phyloP scores from a whole-genome alignment of 2,797 vertebrate genomes.

The Sebastes aleutianus region DNA sequence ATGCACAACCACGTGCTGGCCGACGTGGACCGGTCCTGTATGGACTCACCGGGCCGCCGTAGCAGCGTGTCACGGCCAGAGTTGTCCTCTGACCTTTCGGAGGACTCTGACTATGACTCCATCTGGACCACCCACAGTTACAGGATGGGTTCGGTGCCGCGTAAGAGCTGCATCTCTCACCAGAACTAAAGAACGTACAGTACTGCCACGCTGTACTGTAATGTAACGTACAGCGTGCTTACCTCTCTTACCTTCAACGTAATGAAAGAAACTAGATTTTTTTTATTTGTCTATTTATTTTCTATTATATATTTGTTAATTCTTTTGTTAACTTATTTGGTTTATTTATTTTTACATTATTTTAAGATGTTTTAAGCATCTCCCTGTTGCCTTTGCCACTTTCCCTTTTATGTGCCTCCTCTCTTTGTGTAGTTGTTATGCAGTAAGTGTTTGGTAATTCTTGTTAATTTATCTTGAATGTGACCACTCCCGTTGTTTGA shows the following conservation, averaged over 20 bases:
- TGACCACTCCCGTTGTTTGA: constrained; percentile 79
- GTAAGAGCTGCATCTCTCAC: constrained; percentile 99
- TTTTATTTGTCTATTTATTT: constrained; percentile 78
- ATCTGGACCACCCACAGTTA: constrained; percentile 99
- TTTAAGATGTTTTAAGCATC: constrained; percentile 85
- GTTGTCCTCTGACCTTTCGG: constrained; percentile 94
- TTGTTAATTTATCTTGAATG: constrained; percentile 82
- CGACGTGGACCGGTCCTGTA: constrained; percentile 93
- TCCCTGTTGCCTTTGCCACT: constrained; percentile 92
- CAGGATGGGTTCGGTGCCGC: constrained; percentile 97
- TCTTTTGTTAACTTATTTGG: constrained; percentile 73
- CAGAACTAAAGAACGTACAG: constrained; percentile 89
- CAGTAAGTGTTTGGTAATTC: constrained; percentile 72
- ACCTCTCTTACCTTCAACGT: constrained; percentile 71
- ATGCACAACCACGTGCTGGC: constrained; percentile 99
- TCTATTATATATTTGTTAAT: constrained; percentile 60
- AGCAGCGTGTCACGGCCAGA: constrained; percentile 96
- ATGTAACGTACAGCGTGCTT: constrained; percentile 68
- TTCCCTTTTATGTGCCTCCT: constrained; percentile 91
- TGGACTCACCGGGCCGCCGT: constrained; percentile 94
- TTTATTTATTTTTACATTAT: constrained; percentile 69
- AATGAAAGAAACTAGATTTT: constrained; percentile 55
- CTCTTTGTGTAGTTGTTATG: constrained; percentile 86
- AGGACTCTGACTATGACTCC: constrained; percentile 99
- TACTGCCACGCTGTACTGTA: constrained; percentile 50